A percentile compares a stretch with the other conserved stretches of the same genome.
phyloP scores from a whole-genome alignment of 2,888 invertebrate genomes.

The Agonopterix subpropinquella region DNA sequence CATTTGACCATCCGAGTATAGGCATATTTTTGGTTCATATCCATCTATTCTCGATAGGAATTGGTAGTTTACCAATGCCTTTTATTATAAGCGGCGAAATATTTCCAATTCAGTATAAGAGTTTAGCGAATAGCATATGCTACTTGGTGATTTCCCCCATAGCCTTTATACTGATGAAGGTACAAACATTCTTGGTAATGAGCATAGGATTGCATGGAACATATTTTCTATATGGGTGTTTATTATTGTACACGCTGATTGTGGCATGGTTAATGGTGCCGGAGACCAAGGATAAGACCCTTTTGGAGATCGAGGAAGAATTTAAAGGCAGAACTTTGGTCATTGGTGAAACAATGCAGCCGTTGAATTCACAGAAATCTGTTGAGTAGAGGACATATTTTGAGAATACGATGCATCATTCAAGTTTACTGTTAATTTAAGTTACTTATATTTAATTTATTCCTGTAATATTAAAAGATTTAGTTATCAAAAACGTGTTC shows the following conservation, averaged over 20 bases:
- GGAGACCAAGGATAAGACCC: conserved; percentile 55
- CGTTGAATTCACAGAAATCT: no score
- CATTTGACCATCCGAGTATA: conserved; percentile 34
- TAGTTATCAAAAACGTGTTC: no score
- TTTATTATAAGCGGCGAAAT: conserved; percentile 83
- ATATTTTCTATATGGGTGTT: conserved; percentile 34
- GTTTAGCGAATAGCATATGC: conserved; percentile 67
- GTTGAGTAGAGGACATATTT: no score
- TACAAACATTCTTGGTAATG: conserved; percentile 37
- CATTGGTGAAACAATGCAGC: no score
- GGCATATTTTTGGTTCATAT: conserved; percentile 42
- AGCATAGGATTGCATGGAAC: conserved; percentile 41
- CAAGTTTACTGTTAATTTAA: no score
- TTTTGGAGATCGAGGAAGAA: conserved; percentile 60
- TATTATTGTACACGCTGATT: conserved; percentile 39
- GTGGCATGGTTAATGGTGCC: conserved; percentile 43
- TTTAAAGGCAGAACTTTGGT: conserved; percentile 31
- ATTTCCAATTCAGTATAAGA: conserved; percentile 76
- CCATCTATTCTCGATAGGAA: conserved; percentile 70
- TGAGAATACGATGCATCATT: no score
- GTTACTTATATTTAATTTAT: no score
- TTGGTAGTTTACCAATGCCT: conserved; percentile 78
- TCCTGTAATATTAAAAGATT: no score
- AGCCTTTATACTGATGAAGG: conserved; percentile 49
- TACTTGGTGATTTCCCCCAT: conserved; percentile 43